These are phyloP conservation scores for Drosophila falleni DNA, from an alignment of 2,888 invertebrate genomes.

Conservation along the genomic window DNA sequence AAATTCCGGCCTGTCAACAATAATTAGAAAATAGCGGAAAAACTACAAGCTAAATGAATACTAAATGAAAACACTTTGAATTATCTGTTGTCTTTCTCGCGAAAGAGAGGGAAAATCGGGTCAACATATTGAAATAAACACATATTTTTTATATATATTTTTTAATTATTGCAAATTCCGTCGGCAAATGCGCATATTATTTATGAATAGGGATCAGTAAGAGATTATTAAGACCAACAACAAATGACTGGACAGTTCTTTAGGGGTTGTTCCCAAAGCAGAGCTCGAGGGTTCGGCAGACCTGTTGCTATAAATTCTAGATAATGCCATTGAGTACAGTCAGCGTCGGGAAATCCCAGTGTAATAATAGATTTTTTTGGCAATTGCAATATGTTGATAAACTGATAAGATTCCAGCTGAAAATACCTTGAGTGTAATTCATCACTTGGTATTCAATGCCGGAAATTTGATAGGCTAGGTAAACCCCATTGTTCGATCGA, in stretches of 20 bases:
- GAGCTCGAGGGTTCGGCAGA: not conserved
- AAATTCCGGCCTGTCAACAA: conserved; percentile 16
- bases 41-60: conserved; percentile 1
- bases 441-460: conserved; percentile 26
- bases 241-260: conserved; percentile 15
- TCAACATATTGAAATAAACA: conserved; percentile 47
- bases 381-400: conserved; percentile 25
- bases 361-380: conserved; percentile 5
- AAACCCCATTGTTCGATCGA: conserved; percentile 11
- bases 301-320: conserved; percentile 17
- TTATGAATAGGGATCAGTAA: conserved; percentile 5
- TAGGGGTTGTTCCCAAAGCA: conserved; percentile 41
- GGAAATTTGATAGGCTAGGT: conserved; percentile 45
- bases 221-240: conserved; percentile 22
- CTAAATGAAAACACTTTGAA: conserved; percentile 9
- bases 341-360: conserved; percentile 5
- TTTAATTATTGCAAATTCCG: conserved; percentile 25
- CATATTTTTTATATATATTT: conserved; percentile 21
- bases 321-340: conserved; percentile 27
- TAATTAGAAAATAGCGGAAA: conserved; percentile 13
- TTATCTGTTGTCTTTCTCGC: conserved; percentile 8
- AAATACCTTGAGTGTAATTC: conserved; percentile 8
- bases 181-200: conserved; percentile 40
- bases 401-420: conserved; percentile 7
- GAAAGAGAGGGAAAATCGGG: conserved; percentile 42